These are phyloP conservation scores for Esox masquinongy DNA, from an alignment of 2,797 vertebrate species.

Conservation along the genomic window DNA sequence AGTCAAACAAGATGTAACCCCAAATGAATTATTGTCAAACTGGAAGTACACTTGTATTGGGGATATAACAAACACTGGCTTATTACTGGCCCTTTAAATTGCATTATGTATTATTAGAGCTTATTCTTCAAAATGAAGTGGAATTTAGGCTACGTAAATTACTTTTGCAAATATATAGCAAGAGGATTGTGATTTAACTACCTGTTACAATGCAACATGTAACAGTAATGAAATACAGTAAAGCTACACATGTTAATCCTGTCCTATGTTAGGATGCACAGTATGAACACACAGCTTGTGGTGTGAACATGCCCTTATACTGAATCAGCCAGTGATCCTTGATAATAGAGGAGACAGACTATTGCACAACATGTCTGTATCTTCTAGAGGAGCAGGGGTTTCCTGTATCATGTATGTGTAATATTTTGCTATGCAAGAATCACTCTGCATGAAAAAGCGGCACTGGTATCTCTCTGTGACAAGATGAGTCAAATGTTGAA, in stretches of 20 bases:
- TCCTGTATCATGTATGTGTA: background rate
- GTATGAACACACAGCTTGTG: background rate
- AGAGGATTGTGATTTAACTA: background rate
- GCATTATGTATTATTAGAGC: constrained; percentile 2
- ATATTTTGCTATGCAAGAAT: background rate
- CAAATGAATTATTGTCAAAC: constrained; percentile 7
- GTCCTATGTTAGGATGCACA: background rate
- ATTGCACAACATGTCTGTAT: background rate
- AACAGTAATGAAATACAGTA: constrained; percentile 3
- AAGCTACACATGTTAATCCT: background rate
- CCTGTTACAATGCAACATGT: background rate
- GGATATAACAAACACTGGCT: background rate
- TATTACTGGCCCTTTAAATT: constrained; percentile 24
- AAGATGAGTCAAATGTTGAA: background rate
- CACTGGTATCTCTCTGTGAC: background rate
- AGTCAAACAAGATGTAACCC: constrained; percentile 1
- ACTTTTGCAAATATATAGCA: constrained; percentile 3
- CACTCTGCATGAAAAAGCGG: background rate
- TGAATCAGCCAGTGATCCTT: background rate
- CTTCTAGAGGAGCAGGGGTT: background rate
- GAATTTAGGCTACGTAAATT: background rate
- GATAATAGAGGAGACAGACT: background rate
- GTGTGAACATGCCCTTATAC: background rate
- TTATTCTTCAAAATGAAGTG: background rate
- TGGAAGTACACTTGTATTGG: constrained; percentile 11